A percentile compares a stretch with the other conserved stretches of the same genome.
These are phyloP conservation scores for Maniola jurtina DNA, from an alignment of 1,140 invertebrate genomes.

Conservation along the genomic window DNA sequence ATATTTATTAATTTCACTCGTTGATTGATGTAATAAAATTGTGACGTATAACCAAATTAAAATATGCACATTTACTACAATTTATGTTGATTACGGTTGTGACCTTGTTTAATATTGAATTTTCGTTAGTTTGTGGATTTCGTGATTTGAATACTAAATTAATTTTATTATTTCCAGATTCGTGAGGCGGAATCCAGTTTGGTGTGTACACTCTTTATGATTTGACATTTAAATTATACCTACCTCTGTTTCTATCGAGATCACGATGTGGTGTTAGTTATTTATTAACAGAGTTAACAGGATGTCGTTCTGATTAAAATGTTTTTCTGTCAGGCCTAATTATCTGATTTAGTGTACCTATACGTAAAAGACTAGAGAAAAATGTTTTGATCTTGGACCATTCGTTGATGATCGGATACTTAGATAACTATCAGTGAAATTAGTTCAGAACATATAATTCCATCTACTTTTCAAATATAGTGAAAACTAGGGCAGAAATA, in stretches of 20 bases:
- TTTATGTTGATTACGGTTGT: conserved; percentile 1
- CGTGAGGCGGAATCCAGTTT: conserved; percentile 8
- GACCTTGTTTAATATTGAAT: not conserved
- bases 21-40: too few relatives aligned
- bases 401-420: too few relatives aligned
- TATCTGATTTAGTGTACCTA: too few relatives aligned
- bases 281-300: conserved; percentile 9
- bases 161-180: conserved; percentile 9
- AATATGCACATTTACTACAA: conserved; percentile 1
- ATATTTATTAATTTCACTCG: too few relatives aligned
- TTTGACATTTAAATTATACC: conserved; percentile 11
- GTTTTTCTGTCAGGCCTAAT: not conserved
- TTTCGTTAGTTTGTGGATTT: conserved; percentile 6
- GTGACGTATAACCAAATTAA: too few relatives aligned
- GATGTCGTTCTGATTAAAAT: conserved; percentile 13
- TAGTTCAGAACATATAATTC: too few relatives aligned
- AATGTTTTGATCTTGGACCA: too few relatives aligned
- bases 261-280: conserved; percentile 15
- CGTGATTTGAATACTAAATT: conserved; percentile 2
- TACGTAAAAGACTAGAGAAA: too few relatives aligned
- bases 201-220: conserved; percentile 4
- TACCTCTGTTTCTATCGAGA: conserved; percentile 18
- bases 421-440: too few relatives aligned
- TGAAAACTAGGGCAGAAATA: too few relatives aligned
- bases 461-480: too few relatives aligned